Conservation (phyloP, 2,888 invertebrate genomes). For the Laspeyria flexula region DNA sequence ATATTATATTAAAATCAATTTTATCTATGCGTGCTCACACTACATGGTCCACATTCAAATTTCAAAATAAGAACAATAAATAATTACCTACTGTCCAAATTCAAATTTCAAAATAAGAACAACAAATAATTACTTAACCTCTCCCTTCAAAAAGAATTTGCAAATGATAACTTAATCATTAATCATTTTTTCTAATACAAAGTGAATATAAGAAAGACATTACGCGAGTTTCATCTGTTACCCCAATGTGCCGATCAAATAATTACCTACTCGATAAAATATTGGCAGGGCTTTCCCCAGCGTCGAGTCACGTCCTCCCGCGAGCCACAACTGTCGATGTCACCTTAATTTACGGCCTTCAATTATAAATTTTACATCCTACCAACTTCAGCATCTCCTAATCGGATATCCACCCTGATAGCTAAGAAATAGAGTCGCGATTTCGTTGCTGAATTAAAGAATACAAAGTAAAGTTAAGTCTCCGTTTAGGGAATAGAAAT, state of each 20-base stretch:
- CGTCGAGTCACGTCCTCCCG: conserved; percentile 50
- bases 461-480: conserved; percentile 20
- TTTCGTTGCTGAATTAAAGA: conserved; percentile 9
- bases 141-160: conserved; percentile 15
- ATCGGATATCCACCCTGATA: conserved; percentile 36
- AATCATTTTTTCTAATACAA: conserved; percentile 62
- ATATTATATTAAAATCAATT: too few relatives aligned
- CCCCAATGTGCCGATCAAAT: conserved; percentile 74
- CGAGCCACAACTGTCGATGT: conserved; percentile 85
- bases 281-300: conserved; percentile 71
- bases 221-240: conserved; percentile 63
- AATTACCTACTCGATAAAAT: conserved; percentile 83
- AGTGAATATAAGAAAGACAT: conserved; percentile 61
- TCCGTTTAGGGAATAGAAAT: conserved; percentile 37
- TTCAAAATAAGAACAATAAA: background rate
- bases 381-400: conserved; percentile 26
- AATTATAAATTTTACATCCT: conserved; percentile 84
- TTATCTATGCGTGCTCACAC: too few relatives aligned
- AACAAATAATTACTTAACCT: background rate
- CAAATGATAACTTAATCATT: conserved; percentile 49
- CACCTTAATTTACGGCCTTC: conserved; percentile 86
- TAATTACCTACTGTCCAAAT: background rate
- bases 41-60: too few relatives aligned
- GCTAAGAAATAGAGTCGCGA: conserved; percentile 16
- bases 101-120: background rate